Evolutionary conservation across 2,113 vertebrate genomes (phyloP), one percentile per base, ranked within the genome.

Genomic region (Neopipo cinnamomea): DNA sequence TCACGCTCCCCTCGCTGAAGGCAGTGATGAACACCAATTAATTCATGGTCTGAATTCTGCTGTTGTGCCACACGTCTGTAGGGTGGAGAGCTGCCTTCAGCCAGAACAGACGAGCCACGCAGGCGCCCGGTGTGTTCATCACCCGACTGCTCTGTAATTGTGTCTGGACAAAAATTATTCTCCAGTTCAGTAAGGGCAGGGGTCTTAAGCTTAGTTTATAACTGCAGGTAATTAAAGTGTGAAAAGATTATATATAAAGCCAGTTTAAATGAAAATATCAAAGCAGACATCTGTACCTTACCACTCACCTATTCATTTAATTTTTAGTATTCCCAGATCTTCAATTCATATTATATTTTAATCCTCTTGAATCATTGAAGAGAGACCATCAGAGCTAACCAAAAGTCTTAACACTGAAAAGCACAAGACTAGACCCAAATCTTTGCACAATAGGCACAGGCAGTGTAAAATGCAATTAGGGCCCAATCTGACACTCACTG

Each of bases 1-100:
- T 96, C 87, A 58, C 12, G 16, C 66, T 87, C 58, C 71, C 59
- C 87, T 91, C 33, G 8, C 84, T 71, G 53, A 83, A 92, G 76
- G 71, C 35, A n/a, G 66, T 61, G 70, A 74, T 72, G 58, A 91
- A 59, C 58, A 41, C 79, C 89, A 95, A 68, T 97, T 94, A 93
- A 94, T 91, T 93, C 59, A 13, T 90, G 92, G 66, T 94, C 95
- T 85, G 50, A 56, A 8, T 88, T 92, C 67, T 90, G 49, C 86
- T 80, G 56, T 88, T 62, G 73, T 91, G 91, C 50, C 24, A 3
- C 72, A 19, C 0, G 21, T 47, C 85, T 73, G 66, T 28, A 20
- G 6, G 63, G 11, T 27, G 85, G 59, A 11, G 39, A 89, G 94
- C 75, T 93, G 85, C 87, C 88, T 95, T 83, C 89, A 91, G 68